A percentile compares a stretch with the other conserved stretches of the same genome.
Evolutionary conservation across 1,140 invertebrate species (phyloP).

Genomic region (Megalopta genalis): DNA sequence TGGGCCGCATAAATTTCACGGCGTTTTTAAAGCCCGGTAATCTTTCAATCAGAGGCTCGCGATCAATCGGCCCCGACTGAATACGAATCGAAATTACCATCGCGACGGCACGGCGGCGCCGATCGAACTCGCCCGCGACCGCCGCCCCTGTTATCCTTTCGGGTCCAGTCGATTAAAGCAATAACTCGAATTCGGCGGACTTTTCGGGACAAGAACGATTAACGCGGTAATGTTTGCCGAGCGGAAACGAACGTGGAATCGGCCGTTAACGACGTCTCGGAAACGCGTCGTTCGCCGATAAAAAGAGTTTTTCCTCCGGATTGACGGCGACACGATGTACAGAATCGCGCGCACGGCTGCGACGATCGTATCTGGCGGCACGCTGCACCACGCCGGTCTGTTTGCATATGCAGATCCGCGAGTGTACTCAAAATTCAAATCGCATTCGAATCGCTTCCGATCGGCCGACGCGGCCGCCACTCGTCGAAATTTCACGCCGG

Average conservation of each 20-base stretch:
- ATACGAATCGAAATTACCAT: conserved; percentile 24
- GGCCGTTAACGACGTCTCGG: neutral
- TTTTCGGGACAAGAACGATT: neutral
- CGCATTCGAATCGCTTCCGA: conserved; percentile 57
- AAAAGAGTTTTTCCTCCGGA: neutral
- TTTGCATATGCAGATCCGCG: conserved; percentile 60
- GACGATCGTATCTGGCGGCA: conserved; percentile 23
- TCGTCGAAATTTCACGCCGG: conserved; percentile 46
- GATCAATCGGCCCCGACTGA: conserved; percentile 11
- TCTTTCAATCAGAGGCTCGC: conserved; percentile 25
- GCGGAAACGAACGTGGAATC: neutral
- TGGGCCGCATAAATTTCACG: conserved; percentile 37
- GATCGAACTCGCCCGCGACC: neutral
- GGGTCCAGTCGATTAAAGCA: neutral
- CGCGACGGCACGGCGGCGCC: neutral
- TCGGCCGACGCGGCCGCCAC: conserved; percentile 8
- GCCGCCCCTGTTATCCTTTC: neutral
- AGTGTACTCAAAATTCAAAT: conserved; percentile 62
- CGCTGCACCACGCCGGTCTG: conserved; percentile 4
- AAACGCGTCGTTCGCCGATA: neutral
- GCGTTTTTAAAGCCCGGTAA: conserved; percentile 26
- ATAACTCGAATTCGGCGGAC: neutral
- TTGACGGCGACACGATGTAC: conserved; percentile 6
- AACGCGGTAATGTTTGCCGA: neutral
- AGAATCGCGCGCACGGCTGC: neutral